Base-by-base conservation (phyloP, 2,797 vertebrate species). In the Sebastes kiyomatsui region DNA sequence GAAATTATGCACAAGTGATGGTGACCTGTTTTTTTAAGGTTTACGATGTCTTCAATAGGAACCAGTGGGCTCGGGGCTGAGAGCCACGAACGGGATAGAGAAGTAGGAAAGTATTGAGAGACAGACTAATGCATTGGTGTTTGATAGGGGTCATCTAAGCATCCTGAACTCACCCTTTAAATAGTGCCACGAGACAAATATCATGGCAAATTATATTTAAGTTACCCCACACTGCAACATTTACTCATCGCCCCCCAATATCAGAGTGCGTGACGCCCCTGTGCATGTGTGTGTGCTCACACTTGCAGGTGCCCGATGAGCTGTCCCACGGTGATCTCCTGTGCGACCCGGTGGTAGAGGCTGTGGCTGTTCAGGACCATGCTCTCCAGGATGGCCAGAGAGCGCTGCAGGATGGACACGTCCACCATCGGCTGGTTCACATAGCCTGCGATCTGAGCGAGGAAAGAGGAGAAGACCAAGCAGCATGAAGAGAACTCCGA, bases 301-400 rank as follows among this genome's bases (percentile, higher is more conserved):
- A 99, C 98, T 96, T 99, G 98, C 92, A 99, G 96, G 95, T 99
- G 98, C 76, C 97, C 97, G 96, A 99, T 99, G 93, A 99, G 98
- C 90, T 99, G 99, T 85, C 97, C 98, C 87, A 99, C 98, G 1
- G 98, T 99, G 96, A 98, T 98, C 88, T 99, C 98, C 87, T 99
- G 97, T 0, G 98, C 97, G 82, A 99, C 97, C 60, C 98, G 97
- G 90, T 98, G 98, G 93, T 99, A 99, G 16, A 99, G 96, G 78
- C 95, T 99, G 93, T 99, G 98, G 92, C 98, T 99, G 95, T 99
- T 99, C 79, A 99, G 94, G 82, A 99, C 99, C 98, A 99, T 97
- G 93, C 99, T 99, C 95, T 99, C 99, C 69, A 99, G 94, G 90
- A 99, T 98, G 87, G 98, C 98, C 83, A 99, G 93, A 4, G 99